Conservation (phyloP, 1,140 invertebrate species). For the Lucilia sericata region DNA sequence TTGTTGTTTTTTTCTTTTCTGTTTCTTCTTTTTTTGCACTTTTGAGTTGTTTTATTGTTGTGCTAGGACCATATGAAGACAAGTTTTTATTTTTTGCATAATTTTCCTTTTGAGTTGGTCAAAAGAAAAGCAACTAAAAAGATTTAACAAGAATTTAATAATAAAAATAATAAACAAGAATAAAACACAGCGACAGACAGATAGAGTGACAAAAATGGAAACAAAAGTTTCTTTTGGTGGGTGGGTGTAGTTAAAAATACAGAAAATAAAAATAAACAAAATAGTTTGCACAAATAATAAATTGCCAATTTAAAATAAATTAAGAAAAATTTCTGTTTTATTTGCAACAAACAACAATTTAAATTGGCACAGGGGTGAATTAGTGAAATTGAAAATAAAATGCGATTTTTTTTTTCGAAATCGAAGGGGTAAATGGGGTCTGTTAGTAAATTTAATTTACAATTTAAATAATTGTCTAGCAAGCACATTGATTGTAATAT, state of each 20-base stretch:
- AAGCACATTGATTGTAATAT: not conserved
- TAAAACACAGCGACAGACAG: not conserved
- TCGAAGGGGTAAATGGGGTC: not conserved
- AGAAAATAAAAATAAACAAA: not conserved
- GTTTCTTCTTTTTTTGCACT: not conserved
- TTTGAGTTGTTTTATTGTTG: not conserved
- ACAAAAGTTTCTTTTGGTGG: not conserved
- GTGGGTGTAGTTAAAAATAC: not conserved
- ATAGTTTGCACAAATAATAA: not conserved
- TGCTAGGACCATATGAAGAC: not conserved
- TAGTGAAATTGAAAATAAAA: no score
- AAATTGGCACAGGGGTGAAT: no score
- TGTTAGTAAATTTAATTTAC: not conserved
- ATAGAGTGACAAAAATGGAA: not conserved
- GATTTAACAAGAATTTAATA: not conserved
- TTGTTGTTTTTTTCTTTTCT: not conserved
- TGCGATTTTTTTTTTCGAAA: no score
- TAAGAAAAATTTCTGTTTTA: not conserved
- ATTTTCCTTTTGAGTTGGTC: not conserved
- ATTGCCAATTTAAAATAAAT: constrained; percentile 23
- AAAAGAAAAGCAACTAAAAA: not conserved
- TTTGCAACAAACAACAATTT: not conserved
- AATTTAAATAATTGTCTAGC: not conserved
- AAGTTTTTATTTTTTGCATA: constrained; percentile 2
- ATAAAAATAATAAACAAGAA: not conserved